Conservation (phyloP, 2,888 invertebrate genomes). For the Cephus rjabovi region DNA sequence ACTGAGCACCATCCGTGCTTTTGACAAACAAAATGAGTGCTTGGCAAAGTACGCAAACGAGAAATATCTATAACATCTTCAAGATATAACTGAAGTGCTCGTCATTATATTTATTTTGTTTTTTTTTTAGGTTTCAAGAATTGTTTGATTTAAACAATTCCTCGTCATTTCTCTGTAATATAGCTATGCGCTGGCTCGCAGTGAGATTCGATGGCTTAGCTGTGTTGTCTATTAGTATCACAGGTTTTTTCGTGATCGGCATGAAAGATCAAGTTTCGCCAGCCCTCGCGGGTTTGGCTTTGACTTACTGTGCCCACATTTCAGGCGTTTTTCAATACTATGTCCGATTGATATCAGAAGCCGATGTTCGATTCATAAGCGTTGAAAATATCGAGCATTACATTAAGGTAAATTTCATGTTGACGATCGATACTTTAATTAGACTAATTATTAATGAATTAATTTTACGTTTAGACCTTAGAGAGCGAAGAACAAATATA, state of each 20-base stretch:
- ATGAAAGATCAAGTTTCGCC: conserved; percentile 66
- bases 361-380: conserved; percentile 68
- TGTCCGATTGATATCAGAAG: conserved; percentile 66
- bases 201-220: conserved; percentile 53
- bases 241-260: conserved; percentile 68
- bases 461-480: conserved; percentile 37
- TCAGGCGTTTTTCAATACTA: conserved; percentile 72
- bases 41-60: conserved; percentile 56
- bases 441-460: background rate
- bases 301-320: conserved; percentile 72
- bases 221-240: conserved; percentile 64
- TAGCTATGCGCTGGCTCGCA: conserved; percentile 66
- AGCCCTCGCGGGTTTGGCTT: conserved; percentile 73
- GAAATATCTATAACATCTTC: background rate
- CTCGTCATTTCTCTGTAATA: conserved; percentile 67
- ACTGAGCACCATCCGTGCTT: conserved; percentile 73
- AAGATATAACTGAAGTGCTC: background rate
- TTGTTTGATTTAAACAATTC: conserved; percentile 68
- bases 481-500: conserved; percentile 38
- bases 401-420: conserved; percentile 43
- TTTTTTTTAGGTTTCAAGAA: conserved; percentile 66
- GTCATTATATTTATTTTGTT: background rate
- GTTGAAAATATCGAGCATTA: conserved; percentile 67
- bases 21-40: conserved; percentile 69
- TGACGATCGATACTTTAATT: conserved; percentile 19